A percentile compares a stretch with the other conserved stretches of the same genome.
phyloP scores from a whole-genome alignment of 2,113 vertebrate genomes.

The Microcebus griseorufus region DNA sequence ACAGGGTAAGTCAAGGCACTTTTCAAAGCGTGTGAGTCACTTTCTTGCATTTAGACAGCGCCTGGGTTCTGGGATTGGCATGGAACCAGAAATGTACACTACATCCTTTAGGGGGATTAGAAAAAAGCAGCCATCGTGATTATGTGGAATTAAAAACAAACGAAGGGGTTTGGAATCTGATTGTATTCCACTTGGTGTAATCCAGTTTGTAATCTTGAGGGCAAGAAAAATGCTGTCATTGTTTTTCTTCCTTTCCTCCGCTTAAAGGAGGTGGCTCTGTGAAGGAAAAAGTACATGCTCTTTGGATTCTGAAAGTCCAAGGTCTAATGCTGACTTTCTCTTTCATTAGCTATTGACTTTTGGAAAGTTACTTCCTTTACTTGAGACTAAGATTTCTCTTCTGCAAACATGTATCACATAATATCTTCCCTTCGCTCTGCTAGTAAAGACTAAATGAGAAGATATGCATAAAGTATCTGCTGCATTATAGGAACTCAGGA shows the following conservation, averaged over 20 bases:
- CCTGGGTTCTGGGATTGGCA: neutral
- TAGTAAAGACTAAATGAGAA: neutral
- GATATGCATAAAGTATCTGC: neutral
- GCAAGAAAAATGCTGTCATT: neutral
- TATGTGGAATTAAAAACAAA: slow-evolving; percentile 51
- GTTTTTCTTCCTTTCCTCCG: neutral
- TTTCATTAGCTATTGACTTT: neutral
- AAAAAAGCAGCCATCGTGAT: neutral
- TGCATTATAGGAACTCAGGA: neutral
- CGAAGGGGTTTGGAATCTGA: neutral
- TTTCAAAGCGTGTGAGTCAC: neutral
- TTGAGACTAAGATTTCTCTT: neutral
- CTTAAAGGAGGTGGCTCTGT: neutral
- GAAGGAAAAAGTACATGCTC: neutral
- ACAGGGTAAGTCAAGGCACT: neutral
- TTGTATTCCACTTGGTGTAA: neutral
- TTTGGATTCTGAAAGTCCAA: neutral
- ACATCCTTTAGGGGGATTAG: neutral
- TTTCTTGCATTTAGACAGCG: neutral
- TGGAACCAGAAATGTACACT: neutral
- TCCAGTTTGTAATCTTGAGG: neutral
- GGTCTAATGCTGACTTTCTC: neutral
- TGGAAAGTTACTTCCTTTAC: neutral
- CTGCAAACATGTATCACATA: neutral
- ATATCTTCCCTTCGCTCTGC: neutral